Evolutionary conservation across 92 coral and sea anemone genomes (phyloP).

Genomic region (Phenganax marumi): DNA sequence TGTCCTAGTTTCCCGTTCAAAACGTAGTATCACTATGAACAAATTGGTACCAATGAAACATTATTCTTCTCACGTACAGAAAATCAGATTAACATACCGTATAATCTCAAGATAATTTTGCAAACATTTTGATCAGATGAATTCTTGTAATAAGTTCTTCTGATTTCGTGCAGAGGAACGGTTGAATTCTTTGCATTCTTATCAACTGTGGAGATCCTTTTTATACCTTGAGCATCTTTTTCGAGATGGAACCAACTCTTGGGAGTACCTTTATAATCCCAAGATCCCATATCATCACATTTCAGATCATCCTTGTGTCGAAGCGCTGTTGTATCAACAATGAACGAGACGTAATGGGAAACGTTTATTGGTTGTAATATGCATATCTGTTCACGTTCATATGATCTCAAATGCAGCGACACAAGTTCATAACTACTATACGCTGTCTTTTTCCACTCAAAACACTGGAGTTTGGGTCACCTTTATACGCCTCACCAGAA

Average conservation of each 20-base stretch:
- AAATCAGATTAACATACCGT: too few species aligned
- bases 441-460: conserved; percentile 33
- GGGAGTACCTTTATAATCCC: conserved; percentile 50
- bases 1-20: background rate
- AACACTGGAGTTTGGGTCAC: conserved; percentile 34
- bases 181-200: background rate
- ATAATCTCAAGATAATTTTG: conserved; percentile 11
- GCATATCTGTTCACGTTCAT: conserved; percentile 29
- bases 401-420: conserved; percentile 20
- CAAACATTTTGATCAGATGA: conserved; percentile 10
- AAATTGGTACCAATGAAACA: too few species aligned
- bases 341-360: conserved; percentile 37
- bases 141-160: conserved; percentile 21
- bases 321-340: conserved; percentile 24
- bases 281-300: conserved; percentile 54
- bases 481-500: conserved; percentile 34
- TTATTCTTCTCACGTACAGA: too few species aligned
- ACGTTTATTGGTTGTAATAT: conserved; percentile 47
- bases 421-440: conserved; percentile 18
- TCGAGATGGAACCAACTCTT: conserved; percentile 15
- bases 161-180: background rate
- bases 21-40: conserved; percentile 14
- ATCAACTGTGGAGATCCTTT: background rate
- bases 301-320: conserved; percentile 41
- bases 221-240: background rate